Evolutionary conservation across 1,140 invertebrate genomes (phyloP).

Genomic region (Pseudomyrmex concolor): DNA sequence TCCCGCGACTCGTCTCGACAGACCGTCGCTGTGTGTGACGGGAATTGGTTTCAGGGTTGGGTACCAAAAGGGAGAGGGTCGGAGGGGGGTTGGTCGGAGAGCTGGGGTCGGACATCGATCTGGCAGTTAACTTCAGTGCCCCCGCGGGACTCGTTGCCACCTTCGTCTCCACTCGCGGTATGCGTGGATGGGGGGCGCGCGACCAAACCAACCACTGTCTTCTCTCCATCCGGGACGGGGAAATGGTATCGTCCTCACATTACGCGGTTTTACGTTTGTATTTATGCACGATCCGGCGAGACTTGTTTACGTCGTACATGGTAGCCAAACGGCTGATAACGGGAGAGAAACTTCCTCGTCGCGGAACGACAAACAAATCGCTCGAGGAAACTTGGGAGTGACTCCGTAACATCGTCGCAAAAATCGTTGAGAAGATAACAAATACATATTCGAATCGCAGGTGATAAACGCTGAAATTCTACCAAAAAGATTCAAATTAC

Average conservation of each 20-base stretch:
- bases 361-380: conserved; percentile 34
- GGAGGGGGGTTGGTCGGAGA: conserved; percentile 59
- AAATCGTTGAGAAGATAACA: too few relatives aligned
- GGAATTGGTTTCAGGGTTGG: conserved; percentile 53
- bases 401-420: conserved; percentile 1
- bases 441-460: too few relatives aligned
- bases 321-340: background rate
- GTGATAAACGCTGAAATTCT: too few relatives aligned
- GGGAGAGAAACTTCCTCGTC: background rate
- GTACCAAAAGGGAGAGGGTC: too few relatives aligned
- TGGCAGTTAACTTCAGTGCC: conserved; percentile 82
- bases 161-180: conserved; percentile 59
- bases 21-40: conserved; percentile 32
- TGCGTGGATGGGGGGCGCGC: conserved; percentile 36
- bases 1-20: conserved; percentile 40
- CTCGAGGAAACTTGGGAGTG: background rate
- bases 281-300: conserved; percentile 67
- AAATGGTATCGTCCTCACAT: conserved; percentile 50
- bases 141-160: conserved; percentile 82
- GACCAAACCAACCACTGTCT: background rate
- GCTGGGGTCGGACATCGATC: conserved; percentile 81
- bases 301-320: background rate
- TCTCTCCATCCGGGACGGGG: conserved; percentile 37
- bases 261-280: conserved; percentile 67
- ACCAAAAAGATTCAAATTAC: too few relatives aligned